Evolutionary conservation across 2,888 invertebrate genomes (phyloP).

Genomic region (Stenodema calcarata): DNA sequence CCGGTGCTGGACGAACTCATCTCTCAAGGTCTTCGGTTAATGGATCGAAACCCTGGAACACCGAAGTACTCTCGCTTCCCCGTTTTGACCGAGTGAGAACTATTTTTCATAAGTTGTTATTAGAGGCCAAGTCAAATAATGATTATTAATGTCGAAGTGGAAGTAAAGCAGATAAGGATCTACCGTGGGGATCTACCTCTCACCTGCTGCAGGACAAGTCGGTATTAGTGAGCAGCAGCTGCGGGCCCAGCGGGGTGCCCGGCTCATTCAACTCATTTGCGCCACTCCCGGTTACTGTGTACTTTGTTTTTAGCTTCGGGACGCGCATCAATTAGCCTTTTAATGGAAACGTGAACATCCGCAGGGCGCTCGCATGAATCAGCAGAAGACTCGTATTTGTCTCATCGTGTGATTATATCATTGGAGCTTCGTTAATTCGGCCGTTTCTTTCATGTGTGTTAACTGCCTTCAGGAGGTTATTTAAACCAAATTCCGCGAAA

Average conservation of each 20-base stretch:
- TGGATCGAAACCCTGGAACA: background rate
- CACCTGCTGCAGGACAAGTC: conserved; percentile 37
- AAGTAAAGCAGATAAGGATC: conserved; percentile 27
- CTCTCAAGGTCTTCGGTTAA: background rate
- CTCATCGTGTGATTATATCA: background rate
- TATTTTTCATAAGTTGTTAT: conserved; percentile 54
- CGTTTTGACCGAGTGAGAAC: conserved; percentile 49
- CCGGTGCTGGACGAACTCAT: background rate
- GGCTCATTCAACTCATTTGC: conserved; percentile 34
- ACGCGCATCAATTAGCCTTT: conserved; percentile 40
- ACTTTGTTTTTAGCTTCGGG: conserved; percentile 35
- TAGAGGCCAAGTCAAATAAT: conserved; percentile 55
- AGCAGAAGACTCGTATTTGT: background rate
- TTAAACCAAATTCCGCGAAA: too few relatives aligned
- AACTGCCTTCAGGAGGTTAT: too few relatives aligned
- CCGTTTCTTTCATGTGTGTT: too few relatives aligned
- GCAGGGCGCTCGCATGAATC: background rate
- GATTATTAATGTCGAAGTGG: conserved; percentile 53
- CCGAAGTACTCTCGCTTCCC: background rate
- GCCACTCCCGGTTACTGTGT: conserved; percentile 25
- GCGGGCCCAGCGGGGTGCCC: conserved; percentile 26
- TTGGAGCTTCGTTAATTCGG: too few relatives aligned
- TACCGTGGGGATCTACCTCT: background rate
- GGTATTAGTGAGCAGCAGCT: conserved; percentile 13
- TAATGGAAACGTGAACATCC: conserved; percentile 43